Base-by-base conservation (phyloP, 2,113 vertebrate genomes). In the Phylloscopus trochilus region DNA sequence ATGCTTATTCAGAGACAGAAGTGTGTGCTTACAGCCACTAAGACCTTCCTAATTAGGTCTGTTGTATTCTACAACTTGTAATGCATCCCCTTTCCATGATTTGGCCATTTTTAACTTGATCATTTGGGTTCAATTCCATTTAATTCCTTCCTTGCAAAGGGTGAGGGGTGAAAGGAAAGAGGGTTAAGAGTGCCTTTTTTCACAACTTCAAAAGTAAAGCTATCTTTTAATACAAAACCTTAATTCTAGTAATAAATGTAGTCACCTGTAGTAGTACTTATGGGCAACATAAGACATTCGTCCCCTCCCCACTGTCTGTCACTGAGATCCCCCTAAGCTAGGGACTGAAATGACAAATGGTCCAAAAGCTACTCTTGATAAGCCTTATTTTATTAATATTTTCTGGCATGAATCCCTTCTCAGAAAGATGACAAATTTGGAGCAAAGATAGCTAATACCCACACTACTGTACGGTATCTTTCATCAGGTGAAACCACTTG, bases 311-410 rank as follows among this genome's bases (percentile, higher is more conserved):
- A 24, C 24, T 44, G 10, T 67, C 73, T 97, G 66, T 69, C 66
- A 73, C 26, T 84, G 18, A 60, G 47, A 92, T 75, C 24, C 44
- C 22, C 21, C 27, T 49, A 75, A 67, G 44, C 49, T 27, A 43
- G 41, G 16, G 44, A 81, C 21, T 79, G 82, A 87, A 87, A 95
- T 90, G 53, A 93, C 83, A 95, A 91, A 84, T 75, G 59, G 53
- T 31, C 77, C 69, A 82, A 87, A 95, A 92, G 20, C 67, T 79
- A 47, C 53, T 58, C 70, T 23, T 51, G 43, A n/a, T 92, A 90
- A 93, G 80, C 77, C 81, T 85, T 76, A 82, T 84, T 95, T 95
- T 96, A 95, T 97, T 97, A 92, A 91, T 91, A 83, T 92, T 89
- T 96, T 77, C 53, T 87, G 62, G 6, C 20, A 64, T 75, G 81